These are phyloP conservation scores for Nothocercus nigrocapillus DNA, from an alignment of 2,113 vertebrate species.

Conservation along the genomic window DNA sequence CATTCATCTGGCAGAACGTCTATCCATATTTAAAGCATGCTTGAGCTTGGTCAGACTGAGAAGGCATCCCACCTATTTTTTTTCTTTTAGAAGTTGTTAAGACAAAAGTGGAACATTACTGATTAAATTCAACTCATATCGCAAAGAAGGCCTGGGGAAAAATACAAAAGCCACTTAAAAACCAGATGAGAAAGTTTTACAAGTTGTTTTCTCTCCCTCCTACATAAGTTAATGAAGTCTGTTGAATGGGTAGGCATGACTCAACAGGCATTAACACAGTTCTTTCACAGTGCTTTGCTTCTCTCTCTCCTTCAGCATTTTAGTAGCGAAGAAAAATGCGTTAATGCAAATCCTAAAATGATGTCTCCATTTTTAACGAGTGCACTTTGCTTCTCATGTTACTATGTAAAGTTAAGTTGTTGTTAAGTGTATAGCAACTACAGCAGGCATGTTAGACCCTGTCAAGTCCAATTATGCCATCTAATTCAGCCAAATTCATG, in stretches of 20 bases:
- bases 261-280: not conserved
- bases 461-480: not conserved
- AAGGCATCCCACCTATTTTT: not conserved
- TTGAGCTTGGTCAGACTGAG: not conserved
- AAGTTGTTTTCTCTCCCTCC: conserved; percentile 7
- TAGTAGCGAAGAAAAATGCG: not conserved
- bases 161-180: not conserved
- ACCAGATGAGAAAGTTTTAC: not conserved
- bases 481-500: not conserved
- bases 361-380: not conserved
- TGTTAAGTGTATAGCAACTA: not conserved
- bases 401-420: not conserved
- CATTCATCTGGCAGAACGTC: not conserved
- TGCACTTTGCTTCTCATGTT: not conserved
- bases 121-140: not conserved
- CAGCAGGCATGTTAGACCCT: not conserved
- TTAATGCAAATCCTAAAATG: not conserved
- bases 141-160: not conserved
- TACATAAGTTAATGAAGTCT: not conserved
- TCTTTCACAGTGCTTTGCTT: not conserved
- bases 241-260: not conserved
- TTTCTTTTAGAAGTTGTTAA: not conserved
- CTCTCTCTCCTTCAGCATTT: not conserved
- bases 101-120: not conserved
- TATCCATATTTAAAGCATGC: not conserved